Evolutionary conservation across 2,113 vertebrate species (phyloP), one percentile per base, ranked within the genome.

Genomic region (Scartelaos histophorus): DNA sequence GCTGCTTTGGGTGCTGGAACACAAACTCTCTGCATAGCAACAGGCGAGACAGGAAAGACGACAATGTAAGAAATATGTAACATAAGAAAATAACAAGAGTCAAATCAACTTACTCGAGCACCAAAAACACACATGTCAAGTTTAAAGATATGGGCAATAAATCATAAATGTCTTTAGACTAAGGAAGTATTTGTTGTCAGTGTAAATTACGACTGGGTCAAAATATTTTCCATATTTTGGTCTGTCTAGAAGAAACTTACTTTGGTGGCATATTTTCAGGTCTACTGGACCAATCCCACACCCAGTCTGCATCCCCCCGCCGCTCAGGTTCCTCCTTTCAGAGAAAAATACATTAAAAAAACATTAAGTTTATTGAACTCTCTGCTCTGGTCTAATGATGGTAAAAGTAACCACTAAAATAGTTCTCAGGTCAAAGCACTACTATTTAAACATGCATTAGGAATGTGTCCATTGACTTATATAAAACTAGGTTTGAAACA

Each of bases 221-320:
- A 54, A 19, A n/a, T 21, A 1, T 21, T 54, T 54, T 9, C 7
- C 7, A 54, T 54, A 17, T 51, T 51, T 10, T 54, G 38, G 9
- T 54, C 51, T 53, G 49, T 53, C 54, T 1, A 24, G 12, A 22
- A 24, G 10, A 58, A 58, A 66, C 89, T 92, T 89, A 94, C 93
- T 93, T 93, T 61, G 91, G 93, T 19, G 93, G 92, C 66, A 93
- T 87, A 21, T 93, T 93, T 86, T 93, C 93, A 34, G 93, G 93
- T 75, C 93, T 88, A 76, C 93, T 94, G 86, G 93, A 93, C 93
- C 93, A 93, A 24, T 94, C 91, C 93, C 93, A 93, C 19, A 93
- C 92, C 92, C 92, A 94, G 67, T 93, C 91, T 11, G 92, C 80
- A 64, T 89, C 91, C 17, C 16, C 72, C 15, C 82, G 67, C 35